Percentiles rank a stretch among this genome's conserved stretches.
These are phyloP conservation scores for Eupithecia centaureata DNA, from an alignment of 2,888 invertebrate species.

Conservation along the genomic window DNA sequence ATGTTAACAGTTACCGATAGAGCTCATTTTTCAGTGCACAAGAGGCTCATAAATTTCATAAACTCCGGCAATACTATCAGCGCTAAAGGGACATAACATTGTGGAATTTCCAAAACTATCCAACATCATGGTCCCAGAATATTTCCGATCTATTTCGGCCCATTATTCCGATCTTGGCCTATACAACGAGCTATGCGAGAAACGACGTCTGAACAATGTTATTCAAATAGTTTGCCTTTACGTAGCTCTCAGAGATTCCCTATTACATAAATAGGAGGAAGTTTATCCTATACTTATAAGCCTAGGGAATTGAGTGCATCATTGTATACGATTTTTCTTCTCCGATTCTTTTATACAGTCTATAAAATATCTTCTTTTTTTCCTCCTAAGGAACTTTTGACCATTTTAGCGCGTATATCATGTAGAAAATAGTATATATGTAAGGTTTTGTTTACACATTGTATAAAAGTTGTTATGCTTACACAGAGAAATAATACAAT, in stretches of 20 bases:
- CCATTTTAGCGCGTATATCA: no score
- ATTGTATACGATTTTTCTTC: no score
- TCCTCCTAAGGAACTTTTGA: no score
- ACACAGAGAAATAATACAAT: no score
- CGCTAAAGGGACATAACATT: background rate
- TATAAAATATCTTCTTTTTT: no score
- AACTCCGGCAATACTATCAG: background rate
- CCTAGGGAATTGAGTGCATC: no score
- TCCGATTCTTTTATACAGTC: no score
- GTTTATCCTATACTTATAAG: no score
- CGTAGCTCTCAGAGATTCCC: background rate
- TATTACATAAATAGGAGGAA: background rate
- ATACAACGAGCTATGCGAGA: background rate
- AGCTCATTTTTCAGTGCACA: background rate
- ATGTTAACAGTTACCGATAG: no score
- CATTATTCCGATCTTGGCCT: background rate
- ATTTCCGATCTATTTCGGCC: background rate
- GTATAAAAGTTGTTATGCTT: no score
- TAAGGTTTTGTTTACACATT: no score
- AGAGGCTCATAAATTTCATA: background rate
- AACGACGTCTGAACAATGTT: background rate
- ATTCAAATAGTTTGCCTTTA: background rate
- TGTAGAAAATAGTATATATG: no score
- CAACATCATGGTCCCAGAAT: background rate
- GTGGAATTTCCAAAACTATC: background rate